Conservation (phyloP, 2,888 invertebrate species). For the Archips xylosteana region DNA sequence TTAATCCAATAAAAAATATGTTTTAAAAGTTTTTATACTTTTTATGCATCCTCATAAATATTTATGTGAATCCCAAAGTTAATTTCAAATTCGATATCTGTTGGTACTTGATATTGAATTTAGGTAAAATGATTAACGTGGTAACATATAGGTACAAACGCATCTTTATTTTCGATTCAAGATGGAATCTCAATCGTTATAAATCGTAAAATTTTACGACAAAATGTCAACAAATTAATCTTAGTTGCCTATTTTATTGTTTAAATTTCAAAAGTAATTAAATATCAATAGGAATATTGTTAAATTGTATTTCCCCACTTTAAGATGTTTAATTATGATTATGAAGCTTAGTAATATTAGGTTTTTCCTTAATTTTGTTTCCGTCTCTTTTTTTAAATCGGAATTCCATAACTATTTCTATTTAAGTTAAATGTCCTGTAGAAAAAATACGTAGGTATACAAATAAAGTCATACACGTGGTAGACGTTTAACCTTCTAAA, state of each 20-base stretch:
- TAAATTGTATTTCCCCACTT: background rate
- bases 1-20: constrained; percentile 42
- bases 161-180: background rate
- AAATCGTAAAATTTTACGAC: background rate
- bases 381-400: too few species aligned
- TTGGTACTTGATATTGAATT: constrained; percentile 11
- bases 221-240: background rate
- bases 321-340: background rate
- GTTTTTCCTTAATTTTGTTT: background rate
- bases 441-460: too few species aligned
- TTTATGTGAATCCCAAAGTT: constrained; percentile 52
- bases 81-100: constrained; percentile 47
- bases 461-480: background rate
- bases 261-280: background rate
- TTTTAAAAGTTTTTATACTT: constrained; percentile 33
- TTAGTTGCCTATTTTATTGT: background rate
- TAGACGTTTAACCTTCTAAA: background rate
- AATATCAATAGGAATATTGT: background rate
- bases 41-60: constrained; percentile 52
- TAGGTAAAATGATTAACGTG: background rate
- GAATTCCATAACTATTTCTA: too few species aligned
- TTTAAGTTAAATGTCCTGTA: too few species aligned
- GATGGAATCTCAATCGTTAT: background rate
- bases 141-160: background rate
- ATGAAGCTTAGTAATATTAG: background rate